phyloP scores from a whole-genome alignment of 2,113 vertebrate genomes.

The Charadrius vociferus region DNA sequence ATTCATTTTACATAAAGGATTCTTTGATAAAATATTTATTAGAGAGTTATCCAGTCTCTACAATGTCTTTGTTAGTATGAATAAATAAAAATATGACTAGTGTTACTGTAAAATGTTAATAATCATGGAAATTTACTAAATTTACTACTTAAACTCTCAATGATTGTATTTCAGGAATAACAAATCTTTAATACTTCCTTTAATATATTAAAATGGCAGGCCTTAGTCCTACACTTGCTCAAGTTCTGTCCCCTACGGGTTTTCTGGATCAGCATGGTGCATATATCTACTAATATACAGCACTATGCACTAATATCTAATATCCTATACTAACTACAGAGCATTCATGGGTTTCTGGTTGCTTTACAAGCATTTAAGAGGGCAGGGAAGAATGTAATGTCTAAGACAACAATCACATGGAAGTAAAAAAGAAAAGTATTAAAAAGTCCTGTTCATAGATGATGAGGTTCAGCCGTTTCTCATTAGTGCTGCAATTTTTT shows the following conservation, averaged over 20 bases:
- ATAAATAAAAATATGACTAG: background rate
- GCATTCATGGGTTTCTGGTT: background rate
- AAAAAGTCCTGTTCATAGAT: background rate
- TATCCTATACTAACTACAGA: background rate
- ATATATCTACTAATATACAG: background rate
- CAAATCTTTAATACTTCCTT: background rate
- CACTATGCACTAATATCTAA: no score
- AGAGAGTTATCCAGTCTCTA: background rate
- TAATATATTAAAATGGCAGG: background rate
- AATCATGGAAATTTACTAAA: background rate
- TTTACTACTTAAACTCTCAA: background rate
- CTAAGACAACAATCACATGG: background rate
- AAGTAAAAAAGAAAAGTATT: background rate
- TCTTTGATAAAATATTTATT: background rate
- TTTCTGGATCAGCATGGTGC: background rate
- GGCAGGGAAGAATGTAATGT: background rate
- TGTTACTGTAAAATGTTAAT: background rate
- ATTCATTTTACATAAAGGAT: background rate
- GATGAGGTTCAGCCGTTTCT: background rate
- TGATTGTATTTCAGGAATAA: background rate
- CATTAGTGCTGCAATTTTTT: background rate
- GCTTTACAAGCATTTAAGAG: background rate
- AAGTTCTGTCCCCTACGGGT: background rate
- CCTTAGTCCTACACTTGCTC: background rate
- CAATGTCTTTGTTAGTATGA: background rate